Evolutionary conservation across 2,797 vertebrate genomes (phyloP), one percentile per base, ranked within the genome.

Genomic region (Pipistrellus kuhlii): DNA sequence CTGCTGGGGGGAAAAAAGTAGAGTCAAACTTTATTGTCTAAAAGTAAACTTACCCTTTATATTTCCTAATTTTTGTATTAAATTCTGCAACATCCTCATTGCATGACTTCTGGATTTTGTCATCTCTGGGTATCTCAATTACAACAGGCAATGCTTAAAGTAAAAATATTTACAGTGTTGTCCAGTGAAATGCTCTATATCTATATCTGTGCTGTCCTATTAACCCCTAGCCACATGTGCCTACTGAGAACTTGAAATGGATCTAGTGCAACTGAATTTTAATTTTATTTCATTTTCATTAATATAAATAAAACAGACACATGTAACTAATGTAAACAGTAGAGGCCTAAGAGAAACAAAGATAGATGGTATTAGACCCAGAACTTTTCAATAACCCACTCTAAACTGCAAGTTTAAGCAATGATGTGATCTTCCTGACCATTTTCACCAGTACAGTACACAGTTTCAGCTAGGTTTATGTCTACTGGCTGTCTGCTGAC

Each of bases 401-500:
- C 82, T 72, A 86, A 51, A 76, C 69, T 91, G 53, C 97, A 95
- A 86, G 92, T 94, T 88, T 90, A 82, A 97, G 73, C 86, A 21
- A 75, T 90, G 18, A 68, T 93, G 87, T 71, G 76, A 76, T 57
- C 6, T n/a, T n/a, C 90, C 90, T 35, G 35, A 64, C 66, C 77
- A 86, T 97, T 97, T 93, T 95, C 92, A 97, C 89, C 51, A 69
- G 96, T 2, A 14, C 21, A 76, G 90, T 94, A 97, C 55, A 90
- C 21, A 7, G 68, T 3, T 78, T 66, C 41, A 73, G 20, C 38
- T 4, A 53, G 89, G 66, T 95, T 93, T 81, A 92, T 94, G 82
- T 68, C 92, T 97, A 81, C 85, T 93, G 91, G 89, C 90, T 97
- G 80, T n/a, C 90, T 88, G 25, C 53, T 88, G 66, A 94, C 90